Conservation (phyloP, 2,797 vertebrate species). For the Gila robusta region DNA sequence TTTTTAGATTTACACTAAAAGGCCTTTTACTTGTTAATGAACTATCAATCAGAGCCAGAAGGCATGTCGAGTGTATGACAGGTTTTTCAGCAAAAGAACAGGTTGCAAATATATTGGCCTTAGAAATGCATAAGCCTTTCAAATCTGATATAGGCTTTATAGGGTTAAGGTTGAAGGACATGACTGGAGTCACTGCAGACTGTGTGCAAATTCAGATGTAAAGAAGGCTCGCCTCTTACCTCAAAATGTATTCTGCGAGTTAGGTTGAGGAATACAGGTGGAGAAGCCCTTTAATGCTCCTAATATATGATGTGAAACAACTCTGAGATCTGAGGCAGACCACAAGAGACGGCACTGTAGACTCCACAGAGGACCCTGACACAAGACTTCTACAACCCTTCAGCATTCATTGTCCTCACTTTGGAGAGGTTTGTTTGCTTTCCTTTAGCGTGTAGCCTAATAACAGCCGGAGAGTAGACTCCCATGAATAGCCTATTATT, state of each 20-base stretch:
- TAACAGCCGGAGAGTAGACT: slow-evolving; percentile 53
- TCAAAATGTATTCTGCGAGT: slow-evolving; percentile 35
- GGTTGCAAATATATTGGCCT: background rate
- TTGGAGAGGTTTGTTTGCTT: slow-evolving; percentile 68
- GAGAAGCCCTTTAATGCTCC: slow-evolving; percentile 34
- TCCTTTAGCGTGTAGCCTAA: slow-evolving; percentile 59
- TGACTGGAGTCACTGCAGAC: slow-evolving; percentile 4
- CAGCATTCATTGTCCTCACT: slow-evolving; percentile 58
- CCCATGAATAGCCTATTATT: slow-evolving; percentile 60
- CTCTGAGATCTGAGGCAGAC: slow-evolving; percentile 23
- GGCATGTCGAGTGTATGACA: background rate
- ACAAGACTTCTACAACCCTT: slow-evolving; percentile 44
- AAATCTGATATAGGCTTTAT: slow-evolving; percentile 8
- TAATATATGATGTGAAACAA: slow-evolving; percentile 45
- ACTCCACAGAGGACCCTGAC: slow-evolving; percentile 29
- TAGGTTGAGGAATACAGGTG: slow-evolving; percentile 1
- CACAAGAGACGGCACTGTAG: slow-evolving; percentile 12
- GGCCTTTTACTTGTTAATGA: background rate
- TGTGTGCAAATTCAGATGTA: slow-evolving; percentile 12
- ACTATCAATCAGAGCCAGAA: background rate
- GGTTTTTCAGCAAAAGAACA: background rate
- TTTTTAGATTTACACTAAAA: background rate
- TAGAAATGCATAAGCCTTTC: background rate
- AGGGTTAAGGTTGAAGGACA: slow-evolving; percentile 1
- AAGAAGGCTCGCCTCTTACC: slow-evolving; percentile 27